Evolutionary conservation across 2,113 vertebrate species (phyloP), one percentile per base, ranked within the genome.

Genomic region (Melanotaenia duboulayi): DNA sequence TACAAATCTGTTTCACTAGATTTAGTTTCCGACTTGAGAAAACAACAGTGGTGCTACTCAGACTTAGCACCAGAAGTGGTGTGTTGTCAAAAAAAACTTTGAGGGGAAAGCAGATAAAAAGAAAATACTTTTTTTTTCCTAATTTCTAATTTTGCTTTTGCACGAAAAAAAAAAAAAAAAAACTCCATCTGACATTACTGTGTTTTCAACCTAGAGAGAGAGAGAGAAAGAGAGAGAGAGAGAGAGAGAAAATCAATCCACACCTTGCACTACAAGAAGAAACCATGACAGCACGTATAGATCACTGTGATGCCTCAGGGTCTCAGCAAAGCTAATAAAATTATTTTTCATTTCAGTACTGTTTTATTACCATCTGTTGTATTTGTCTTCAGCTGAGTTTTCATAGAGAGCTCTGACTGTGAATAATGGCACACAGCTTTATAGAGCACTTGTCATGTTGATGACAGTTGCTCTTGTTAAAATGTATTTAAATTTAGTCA

Each of bases 271-370:
- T 84, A 52, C 74, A 74, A 87, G 84, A 87, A 86, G 65, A 83
- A 81, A 89, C 82, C 68, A 71, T 85, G 79, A 86, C 77, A 76
- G 79, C 75, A 71, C 42, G 11, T 87, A 86, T 90, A 87, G 65
- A 85, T 92, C 78, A 83, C 51, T 75, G 54, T 61, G 48, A 69
- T 52, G 80, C 81, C 90, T 81, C 24, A 50, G 64, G 79, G 80
- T 78, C 77, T 80, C 69, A 67, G 42, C 50, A 78, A 73, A 71
- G 59, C 72, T 70, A 81, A 88, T 83, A 76, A 72, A 79, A 76
- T 76, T 76, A 24, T 65, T 78, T 85, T 79, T 84, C 61, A 80
- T 79, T 87, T 80, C 55, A 40, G 39, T 50, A 25, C 46, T 46
- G 49, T 73, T 83, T 81, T 84, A 79, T 71, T 79, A 78, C 42